Base-by-base conservation (phyloP, 2,797 vertebrate species). In the Callimico goeldii region DNA sequence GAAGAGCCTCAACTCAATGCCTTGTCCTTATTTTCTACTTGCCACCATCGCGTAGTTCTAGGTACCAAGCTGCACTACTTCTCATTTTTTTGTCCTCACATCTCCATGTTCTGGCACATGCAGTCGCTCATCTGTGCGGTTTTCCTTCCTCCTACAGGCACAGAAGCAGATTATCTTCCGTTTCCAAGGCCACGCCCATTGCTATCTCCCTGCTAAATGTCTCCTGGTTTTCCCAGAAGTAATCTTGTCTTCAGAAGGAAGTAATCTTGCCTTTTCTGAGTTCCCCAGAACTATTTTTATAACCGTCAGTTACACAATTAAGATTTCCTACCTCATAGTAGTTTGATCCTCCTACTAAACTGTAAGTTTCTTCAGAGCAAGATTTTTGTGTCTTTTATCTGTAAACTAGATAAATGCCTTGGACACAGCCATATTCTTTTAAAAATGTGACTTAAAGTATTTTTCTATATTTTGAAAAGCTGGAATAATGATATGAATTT, bases 31-130 rank as follows among this genome's bases (percentile, higher is more conserved):
- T 86, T 39, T 80, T 52, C 79, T 39, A 1, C 64, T 79, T 70
- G 11, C 10, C 5, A 4, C 52, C 0, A 1, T 67, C 11, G 2
- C 8, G 1, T 7, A 0, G 41, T n/a, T 76, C 55, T n/a, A 15
- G 55, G 11, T 30, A 20, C 67, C 41, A 72, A 1, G 33, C 19
- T 11, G 3, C 33, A 30, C 5, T 0, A 2, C n/a, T 33, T 28
- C 76, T 50, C 48, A 1, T 26, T 33, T 41, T 41, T 36, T 13
- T 22, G 36, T 1, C 14, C 12, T 55, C 43, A 0, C 14, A 4
- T 17, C 28, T 90, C 76, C 22, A 12, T 10, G 10, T 73, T 46
- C 30, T 20, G 33, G 50, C 12, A 3, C 5, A 12, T 8, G 13
- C 11, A 64, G 36, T 52, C 22, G 36, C 41, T 58, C 52, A 77